Evolutionary conservation across 2,888 invertebrate genomes (phyloP).

Genomic region (Vesta saturnalis): DNA sequence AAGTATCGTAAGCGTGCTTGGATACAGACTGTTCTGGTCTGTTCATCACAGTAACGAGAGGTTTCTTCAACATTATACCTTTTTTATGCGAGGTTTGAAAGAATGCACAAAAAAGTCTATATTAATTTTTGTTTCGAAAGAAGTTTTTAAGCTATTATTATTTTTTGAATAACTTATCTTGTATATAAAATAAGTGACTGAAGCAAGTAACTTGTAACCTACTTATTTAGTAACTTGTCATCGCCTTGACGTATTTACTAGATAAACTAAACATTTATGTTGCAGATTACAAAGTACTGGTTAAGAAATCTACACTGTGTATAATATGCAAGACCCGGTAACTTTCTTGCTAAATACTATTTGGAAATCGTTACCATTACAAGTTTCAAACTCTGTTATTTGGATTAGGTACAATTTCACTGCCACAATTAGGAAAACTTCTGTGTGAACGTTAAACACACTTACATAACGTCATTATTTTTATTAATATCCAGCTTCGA

Average conservation of each 20-base stretch:
- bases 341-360: slow-evolving; percentile 29
- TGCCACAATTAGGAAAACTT: slow-evolving; percentile 8
- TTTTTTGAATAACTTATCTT: background rate
- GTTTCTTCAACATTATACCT: background rate
- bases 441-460: background rate
- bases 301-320: slow-evolving; percentile 25
- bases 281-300: slow-evolving; percentile 22
- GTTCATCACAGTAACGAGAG: background rate
- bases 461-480: background rate
- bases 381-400: slow-evolving; percentile 26
- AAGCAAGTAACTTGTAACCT: background rate
- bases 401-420: slow-evolving; percentile 25
- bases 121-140: background rate
- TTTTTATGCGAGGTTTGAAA: background rate
- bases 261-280: slow-evolving; percentile 25
- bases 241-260: slow-evolving; percentile 17
- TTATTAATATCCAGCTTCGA: background rate
- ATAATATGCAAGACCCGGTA: slow-evolving; percentile 21
- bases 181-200: background rate
- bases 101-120: background rate
- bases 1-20: slow-evolving; percentile 1
- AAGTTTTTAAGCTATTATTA: background rate
- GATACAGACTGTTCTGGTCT: background rate
- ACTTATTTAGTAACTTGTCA: slow-evolving; percentile 5
- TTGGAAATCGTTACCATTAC: slow-evolving; percentile 16